Percentiles rank a stretch among this genome's conserved stretches.
phyloP scores from a whole-genome alignment of 1,140 invertebrate species.

The Neodiprion fabricii region DNA sequence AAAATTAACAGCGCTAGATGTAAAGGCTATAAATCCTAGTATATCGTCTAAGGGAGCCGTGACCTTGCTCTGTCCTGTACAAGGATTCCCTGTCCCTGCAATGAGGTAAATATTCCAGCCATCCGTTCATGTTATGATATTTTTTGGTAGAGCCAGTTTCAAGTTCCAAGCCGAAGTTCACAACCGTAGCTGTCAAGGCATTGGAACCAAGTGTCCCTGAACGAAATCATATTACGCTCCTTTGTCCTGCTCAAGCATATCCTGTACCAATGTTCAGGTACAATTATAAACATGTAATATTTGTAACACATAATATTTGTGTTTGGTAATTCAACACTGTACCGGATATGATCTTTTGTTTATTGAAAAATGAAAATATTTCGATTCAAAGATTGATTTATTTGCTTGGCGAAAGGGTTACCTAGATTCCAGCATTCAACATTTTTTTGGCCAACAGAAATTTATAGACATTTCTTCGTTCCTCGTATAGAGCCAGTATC shows the following conservation, averaged over 20 bases:
- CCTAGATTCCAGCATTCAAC: neutral
- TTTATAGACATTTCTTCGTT: neutral
- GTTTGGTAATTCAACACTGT: too few relatives aligned
- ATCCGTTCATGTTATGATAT: constrained; percentile 10
- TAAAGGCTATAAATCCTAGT: constrained; percentile 55
- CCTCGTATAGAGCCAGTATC: constrained; percentile 51
- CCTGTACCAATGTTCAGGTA: constrained; percentile 63
- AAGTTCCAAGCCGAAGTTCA: constrained; percentile 33
- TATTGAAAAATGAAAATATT: too few relatives aligned
- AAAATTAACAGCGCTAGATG: constrained; percentile 61
- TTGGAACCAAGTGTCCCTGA: constrained; percentile 6
- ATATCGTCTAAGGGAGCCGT: constrained; percentile 44
- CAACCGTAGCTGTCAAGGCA: constrained; percentile 54
- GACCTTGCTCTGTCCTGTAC: constrained; percentile 70
- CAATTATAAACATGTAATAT: constrained; percentile 19
- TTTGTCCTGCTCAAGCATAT: constrained; percentile 67
- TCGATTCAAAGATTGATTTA: too few relatives aligned
- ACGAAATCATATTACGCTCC: constrained; percentile 45
- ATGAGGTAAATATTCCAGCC: constrained; percentile 51
- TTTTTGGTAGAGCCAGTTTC: constrained; percentile 30
- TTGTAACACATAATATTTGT: neutral
- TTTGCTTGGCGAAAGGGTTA: neutral
- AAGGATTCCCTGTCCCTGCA: constrained; percentile 63
- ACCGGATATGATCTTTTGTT: too few relatives aligned
- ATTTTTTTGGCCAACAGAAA: neutral